Evolutionary conservation across 1,140 invertebrate genomes (phyloP), one percentile per base, ranked within the genome.

Genomic region (Colletes latitarsis): DNA sequence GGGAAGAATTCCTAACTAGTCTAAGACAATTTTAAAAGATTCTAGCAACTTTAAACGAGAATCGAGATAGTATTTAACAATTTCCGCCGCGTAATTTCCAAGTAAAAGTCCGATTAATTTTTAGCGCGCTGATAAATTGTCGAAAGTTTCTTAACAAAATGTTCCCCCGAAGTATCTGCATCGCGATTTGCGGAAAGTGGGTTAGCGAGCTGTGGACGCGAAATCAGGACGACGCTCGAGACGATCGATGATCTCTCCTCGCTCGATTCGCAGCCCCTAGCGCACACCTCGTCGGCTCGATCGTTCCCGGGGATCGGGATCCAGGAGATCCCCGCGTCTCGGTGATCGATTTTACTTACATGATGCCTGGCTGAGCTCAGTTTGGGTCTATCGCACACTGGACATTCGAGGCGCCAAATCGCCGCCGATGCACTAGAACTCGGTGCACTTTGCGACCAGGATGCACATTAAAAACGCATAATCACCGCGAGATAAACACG

Each of bases 331-430:
- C 74, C 21, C 14, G 60, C 19, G 17, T n/a, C 10, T 21, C 64
- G n/a, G 41, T 14, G 70, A 75, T 66, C 77, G 71, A 80, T 80
- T 49, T 91, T 91, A 93, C 91, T 91, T 91, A 91, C 89, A 89
- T 89, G 87, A 91, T 89, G 85, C 88, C 88, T 91, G 81, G 88
- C 83, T 90, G 89, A 92, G 92, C 91, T 92, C 92, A 91, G 83
- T 91, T 88, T 92, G 91, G 92, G 92, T 92, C 85, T 92, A 92
- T 93, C 92, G 90, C 92, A 92, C 91, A 92, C 92, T 93, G 92
- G 92, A 93, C 89, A 92, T 83, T 83, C 55, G 63, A 52, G 62
- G 62, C 76, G 64, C 17, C 62, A 70, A 75, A 78, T 79, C 57
- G 55, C 19, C 53, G 58, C 66, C 19, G 60, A 43, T 14, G 52